phyloP scores from a whole-genome alignment of 2,113 vertebrate genomes.

The Ameiurus melas region DNA sequence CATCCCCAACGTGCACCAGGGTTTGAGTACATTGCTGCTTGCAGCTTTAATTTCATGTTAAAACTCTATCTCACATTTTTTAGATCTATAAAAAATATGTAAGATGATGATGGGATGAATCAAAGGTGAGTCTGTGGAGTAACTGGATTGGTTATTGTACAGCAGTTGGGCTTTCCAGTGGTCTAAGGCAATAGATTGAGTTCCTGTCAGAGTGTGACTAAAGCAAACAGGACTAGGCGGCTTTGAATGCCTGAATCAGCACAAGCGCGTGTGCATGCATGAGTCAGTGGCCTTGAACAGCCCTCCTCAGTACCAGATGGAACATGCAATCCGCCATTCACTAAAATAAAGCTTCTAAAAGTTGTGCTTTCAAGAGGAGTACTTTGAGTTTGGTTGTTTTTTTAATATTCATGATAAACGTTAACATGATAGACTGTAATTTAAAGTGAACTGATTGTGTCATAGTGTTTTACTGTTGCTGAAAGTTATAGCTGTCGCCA shows the following conservation, averaged over 20 bases:
- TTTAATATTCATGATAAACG: neutral
- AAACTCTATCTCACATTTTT: neutral
- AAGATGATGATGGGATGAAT: neutral
- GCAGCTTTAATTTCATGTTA: too few species aligned
- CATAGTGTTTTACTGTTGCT: constrained; percentile 16
- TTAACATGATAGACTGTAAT: constrained; percentile 15
- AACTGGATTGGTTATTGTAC: constrained; percentile 5
- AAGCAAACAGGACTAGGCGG: constrained; percentile 46
- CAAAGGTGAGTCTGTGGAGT: constrained; percentile 7
- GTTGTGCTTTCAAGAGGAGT: constrained; percentile 1
- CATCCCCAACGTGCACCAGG: too few species aligned
- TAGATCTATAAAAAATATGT: neutral
- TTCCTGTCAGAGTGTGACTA: constrained; percentile 47
- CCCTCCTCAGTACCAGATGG: constrained; percentile 23
- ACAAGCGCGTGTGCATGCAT: constrained; percentile 36
- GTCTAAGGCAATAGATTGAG: constrained; percentile 33
- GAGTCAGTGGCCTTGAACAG: constrained; percentile 54
- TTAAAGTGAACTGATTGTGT: neutral
- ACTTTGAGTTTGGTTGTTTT: neutral
- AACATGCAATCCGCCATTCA: constrained; percentile 19
- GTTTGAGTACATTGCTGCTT: too few species aligned
- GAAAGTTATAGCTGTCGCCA: neutral
- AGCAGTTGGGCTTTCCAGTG: constrained; percentile 34
- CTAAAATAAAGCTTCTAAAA: constrained; percentile 26
- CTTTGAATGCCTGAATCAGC: constrained; percentile 50